These are phyloP conservation scores for Drosophila trichaetosa DNA, from an alignment of 2,888 invertebrate genomes.

Conservation along the genomic window DNA sequence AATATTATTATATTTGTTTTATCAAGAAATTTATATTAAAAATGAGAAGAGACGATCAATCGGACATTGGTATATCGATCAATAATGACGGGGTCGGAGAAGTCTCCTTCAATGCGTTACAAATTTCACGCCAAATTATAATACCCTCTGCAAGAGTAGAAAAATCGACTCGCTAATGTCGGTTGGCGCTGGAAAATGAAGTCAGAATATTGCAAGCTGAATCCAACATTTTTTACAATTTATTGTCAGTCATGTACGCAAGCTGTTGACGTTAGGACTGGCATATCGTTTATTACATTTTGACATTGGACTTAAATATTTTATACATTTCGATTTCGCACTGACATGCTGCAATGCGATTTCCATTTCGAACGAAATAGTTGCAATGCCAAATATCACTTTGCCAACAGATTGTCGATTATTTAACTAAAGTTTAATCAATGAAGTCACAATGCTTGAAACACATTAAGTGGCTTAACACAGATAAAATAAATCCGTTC, in stretches of 20 bases:
- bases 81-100: background rate
- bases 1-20: background rate
- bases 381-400: constrained; percentile 14
- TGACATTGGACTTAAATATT: constrained; percentile 49
- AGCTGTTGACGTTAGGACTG: constrained; percentile 22
- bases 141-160: background rate
- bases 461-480: background rate
- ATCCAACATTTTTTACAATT: constrained; percentile 16
- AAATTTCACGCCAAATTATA: background rate
- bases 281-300: constrained; percentile 33
- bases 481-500: background rate
- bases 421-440: background rate
- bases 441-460: background rate
- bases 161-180: constrained; percentile 4
- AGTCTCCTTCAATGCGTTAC: background rate
- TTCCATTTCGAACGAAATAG: constrained; percentile 12
- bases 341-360: constrained; percentile 25
- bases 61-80: background rate
- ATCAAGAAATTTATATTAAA: background rate
- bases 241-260: constrained; percentile 16
- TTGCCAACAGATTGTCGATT: background rate
- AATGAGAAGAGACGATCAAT: background rate
- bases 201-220: constrained; percentile 17
- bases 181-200: background rate
- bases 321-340: constrained; percentile 31